phyloP scores from a whole-genome alignment of 92 coral and sea anemone species.

The Phenganax subtilis region DNA sequence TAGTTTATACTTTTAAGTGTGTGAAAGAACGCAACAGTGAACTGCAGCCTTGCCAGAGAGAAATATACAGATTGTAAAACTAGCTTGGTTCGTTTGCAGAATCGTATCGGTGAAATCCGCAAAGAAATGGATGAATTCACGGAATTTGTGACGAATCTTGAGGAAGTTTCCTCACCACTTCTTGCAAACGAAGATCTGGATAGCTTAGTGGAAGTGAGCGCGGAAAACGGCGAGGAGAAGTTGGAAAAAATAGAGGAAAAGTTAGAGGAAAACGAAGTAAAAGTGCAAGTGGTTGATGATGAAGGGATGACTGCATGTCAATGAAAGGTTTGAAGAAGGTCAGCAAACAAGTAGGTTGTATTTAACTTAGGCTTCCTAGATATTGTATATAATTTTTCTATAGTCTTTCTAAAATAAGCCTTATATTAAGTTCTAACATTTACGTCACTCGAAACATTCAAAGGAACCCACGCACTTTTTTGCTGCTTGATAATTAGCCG shows the following conservation, averaged over 20 bases:
- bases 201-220: background rate
- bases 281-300: too few species aligned
- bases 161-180: background rate
- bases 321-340: too few species aligned
- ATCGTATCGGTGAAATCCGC: background rate
- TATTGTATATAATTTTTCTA: too few species aligned
- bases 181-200: background rate
- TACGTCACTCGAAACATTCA: too few species aligned
- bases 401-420: too few species aligned
- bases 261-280: too few species aligned
- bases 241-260: background rate
- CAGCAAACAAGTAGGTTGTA: too few species aligned
- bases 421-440: too few species aligned
- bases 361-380: too few species aligned
- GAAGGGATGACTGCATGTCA: too few species aligned
- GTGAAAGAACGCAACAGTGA: background rate
- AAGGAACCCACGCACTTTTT: too few species aligned
- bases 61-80: background rate
- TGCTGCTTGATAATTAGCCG: too few species aligned
- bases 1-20: background rate
- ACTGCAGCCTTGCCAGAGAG: background rate
- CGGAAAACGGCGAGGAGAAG: background rate
- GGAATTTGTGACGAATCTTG: background rate
- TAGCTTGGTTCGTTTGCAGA: background rate
- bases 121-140: background rate